Evolutionary conservation across 2,888 invertebrate species (phyloP).

Genomic region (Xestia sexstrigata): DNA sequence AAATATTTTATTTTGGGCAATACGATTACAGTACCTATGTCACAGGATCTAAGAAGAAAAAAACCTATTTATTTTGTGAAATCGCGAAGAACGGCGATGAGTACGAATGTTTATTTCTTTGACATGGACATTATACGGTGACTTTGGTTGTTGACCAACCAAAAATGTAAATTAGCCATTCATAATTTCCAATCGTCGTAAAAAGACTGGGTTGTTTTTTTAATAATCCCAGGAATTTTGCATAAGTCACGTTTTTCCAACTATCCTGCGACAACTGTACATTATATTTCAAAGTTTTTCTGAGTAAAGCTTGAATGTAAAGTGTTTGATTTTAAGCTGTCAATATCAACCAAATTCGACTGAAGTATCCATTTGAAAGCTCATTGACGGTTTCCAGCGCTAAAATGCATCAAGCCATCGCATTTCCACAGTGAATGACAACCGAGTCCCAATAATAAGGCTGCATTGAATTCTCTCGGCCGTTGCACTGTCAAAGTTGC

Average conservation of each 20-base stretch:
- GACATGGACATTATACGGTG: background rate
- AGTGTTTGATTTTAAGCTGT: background rate
- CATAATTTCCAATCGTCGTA: background rate
- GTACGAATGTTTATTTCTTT: background rate
- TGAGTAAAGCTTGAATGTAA: background rate
- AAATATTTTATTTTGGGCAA: background rate
- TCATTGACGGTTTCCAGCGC: conserved; percentile 15
- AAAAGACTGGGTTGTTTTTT: background rate
- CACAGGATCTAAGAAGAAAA: background rate
- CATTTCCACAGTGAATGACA: conserved; percentile 23
- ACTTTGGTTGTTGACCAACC: background rate
- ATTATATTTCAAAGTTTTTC: background rate
- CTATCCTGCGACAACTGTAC: background rate
- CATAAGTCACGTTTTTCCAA: background rate
- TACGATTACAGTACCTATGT: background rate
- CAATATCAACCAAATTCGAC: background rate
- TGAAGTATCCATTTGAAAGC: background rate
- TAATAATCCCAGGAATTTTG: background rate
- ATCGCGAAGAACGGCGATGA: background rate
- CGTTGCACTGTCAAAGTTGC: conserved; percentile 31
- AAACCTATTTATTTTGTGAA: background rate
- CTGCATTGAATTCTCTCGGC: conserved; percentile 23
- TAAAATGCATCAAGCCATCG: conserved; percentile 17
- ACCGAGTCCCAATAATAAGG: conserved; percentile 30
- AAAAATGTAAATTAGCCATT: background rate